A percentile compares a stretch with the other conserved stretches of the same genome.
These are phyloP conservation scores for Onychomys arenicola DNA, from an alignment of 2,797 vertebrate genomes.

Conservation along the genomic window DNA sequence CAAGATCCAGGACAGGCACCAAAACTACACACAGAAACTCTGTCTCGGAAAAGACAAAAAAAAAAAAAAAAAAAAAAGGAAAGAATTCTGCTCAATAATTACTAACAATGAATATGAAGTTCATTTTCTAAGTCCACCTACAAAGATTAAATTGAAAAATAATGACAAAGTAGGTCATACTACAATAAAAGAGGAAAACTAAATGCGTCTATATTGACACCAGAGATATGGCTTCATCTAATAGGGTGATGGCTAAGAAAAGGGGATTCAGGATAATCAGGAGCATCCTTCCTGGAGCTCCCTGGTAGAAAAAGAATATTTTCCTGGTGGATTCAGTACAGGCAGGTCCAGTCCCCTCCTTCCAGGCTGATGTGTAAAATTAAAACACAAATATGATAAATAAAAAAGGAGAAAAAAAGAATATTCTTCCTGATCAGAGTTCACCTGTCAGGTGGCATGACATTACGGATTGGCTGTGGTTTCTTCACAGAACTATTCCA, in stretches of 20 bases:
- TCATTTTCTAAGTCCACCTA: background rate
- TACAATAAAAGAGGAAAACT: background rate
- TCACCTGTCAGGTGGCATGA: background rate
- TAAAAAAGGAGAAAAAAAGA: no score
- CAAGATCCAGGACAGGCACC: no score
- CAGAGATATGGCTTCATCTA: background rate
- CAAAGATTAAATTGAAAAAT: background rate
- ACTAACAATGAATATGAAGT: background rate
- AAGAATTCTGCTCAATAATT: background rate
- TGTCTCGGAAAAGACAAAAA: no score
- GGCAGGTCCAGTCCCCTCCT: no score
- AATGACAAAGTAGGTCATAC: no score
- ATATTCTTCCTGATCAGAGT: background rate
- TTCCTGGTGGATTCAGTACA: no score
- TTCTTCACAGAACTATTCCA: background rate
- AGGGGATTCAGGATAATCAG: background rate
- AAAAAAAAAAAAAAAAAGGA: no score
- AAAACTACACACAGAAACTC: no score
- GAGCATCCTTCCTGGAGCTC: accelerated
- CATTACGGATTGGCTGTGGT: accelerated
- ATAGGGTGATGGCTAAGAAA: background rate
- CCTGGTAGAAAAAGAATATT: accelerated
- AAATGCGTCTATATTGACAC: accelerated
- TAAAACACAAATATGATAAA: no score
- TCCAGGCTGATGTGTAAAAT: no score